Evolutionary conservation across 1,140 invertebrate species (phyloP).

Genomic region (Diorhabda carinulata): DNA sequence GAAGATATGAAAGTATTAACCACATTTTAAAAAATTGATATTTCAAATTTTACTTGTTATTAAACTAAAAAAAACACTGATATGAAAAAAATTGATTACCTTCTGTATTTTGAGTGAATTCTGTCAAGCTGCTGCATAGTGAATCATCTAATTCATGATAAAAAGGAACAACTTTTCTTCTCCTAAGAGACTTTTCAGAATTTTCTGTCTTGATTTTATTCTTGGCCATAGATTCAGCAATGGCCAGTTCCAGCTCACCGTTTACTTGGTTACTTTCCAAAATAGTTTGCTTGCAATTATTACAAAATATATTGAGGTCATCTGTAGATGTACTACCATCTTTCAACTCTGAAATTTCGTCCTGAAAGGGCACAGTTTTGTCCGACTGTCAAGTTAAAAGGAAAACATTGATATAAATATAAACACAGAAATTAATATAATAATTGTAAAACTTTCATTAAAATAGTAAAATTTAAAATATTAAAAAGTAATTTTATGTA

Average conservation of each 20-base stretch:
- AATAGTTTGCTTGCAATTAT: slow-evolving; percentile 32
- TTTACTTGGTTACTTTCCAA: slow-evolving; percentile 33
- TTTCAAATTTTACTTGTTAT: no score
- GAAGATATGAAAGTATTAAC: no score
- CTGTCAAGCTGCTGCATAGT: slow-evolving; percentile 37
- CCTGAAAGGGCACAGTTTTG: not conserved
- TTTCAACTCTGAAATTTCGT: slow-evolving; percentile 29
- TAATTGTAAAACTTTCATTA: no score
- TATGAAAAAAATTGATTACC: slow-evolving; percentile 20
- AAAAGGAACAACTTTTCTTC: slow-evolving; percentile 32
- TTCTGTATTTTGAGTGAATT: slow-evolving; percentile 33
- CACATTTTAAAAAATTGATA: no score
- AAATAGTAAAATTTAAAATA: slow-evolving; percentile 1
- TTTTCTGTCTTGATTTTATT: slow-evolving; percentile 31
- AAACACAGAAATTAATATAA: not conserved
- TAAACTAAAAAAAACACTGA: not conserved
- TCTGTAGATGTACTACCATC: slow-evolving; percentile 35
- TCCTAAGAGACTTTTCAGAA: slow-evolving; percentile 30
- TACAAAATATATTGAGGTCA: slow-evolving; percentile 32
- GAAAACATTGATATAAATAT: not conserved
- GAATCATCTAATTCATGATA: slow-evolving; percentile 40
- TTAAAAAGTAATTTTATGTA: not conserved
- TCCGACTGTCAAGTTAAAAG: not conserved
- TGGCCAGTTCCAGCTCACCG: slow-evolving; percentile 37
- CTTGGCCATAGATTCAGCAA: slow-evolving; percentile 36